Conservation (phyloP, 2,113 vertebrate species). For the Brachyhypopomus gauderio region DNA sequence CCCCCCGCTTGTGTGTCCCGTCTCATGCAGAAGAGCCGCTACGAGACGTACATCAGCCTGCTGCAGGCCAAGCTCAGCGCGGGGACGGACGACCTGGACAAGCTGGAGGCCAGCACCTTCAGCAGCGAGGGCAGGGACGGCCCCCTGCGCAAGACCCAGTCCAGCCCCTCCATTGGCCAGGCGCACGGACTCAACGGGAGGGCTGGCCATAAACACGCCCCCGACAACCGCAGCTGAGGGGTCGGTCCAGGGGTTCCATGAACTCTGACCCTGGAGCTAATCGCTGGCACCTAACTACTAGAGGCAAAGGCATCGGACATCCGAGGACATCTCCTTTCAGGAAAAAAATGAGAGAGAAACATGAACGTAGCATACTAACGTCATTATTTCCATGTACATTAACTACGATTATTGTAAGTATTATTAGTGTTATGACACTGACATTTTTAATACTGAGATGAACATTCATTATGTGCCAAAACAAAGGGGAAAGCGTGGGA, state of each 20-base stretch:
- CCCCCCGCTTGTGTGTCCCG: conserved; percentile 38
- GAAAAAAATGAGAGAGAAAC: conserved; percentile 34
- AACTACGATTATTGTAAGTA: conserved; percentile 44
- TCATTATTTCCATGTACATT: conserved; percentile 52
- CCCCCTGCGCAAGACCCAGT: conserved; percentile 89
- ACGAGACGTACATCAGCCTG: conserved; percentile 91
- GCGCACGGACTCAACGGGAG: conserved; percentile 80
- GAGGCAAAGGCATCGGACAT: conserved; percentile 16
- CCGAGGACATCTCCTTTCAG: background rate
- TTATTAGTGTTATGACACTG: conserved; percentile 52
- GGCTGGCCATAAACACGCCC: conserved; percentile 64
- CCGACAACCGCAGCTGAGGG: conserved; percentile 79
- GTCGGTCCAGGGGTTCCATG: background rate
- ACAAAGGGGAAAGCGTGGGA: conserved; percentile 37
- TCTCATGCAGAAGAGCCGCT: conserved; percentile 87
- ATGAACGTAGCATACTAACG: conserved; percentile 50
- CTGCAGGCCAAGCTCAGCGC: conserved; percentile 87
- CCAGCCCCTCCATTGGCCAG: conserved; percentile 91
- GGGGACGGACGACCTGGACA: conserved; percentile 91
- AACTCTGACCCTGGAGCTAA: conserved; percentile 16
- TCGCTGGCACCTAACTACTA: background rate
- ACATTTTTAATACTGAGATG: conserved; percentile 47
- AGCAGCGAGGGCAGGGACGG: conserved; percentile 79
- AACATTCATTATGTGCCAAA: conserved; percentile 56
- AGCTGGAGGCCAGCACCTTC: conserved; percentile 87